A percentile compares a stretch with the other conserved stretches of the same genome.
These are phyloP conservation scores for Lepidocolaptes lacrymiger DNA, from an alignment of 2,797 vertebrate genomes.

Conservation along the genomic window DNA sequence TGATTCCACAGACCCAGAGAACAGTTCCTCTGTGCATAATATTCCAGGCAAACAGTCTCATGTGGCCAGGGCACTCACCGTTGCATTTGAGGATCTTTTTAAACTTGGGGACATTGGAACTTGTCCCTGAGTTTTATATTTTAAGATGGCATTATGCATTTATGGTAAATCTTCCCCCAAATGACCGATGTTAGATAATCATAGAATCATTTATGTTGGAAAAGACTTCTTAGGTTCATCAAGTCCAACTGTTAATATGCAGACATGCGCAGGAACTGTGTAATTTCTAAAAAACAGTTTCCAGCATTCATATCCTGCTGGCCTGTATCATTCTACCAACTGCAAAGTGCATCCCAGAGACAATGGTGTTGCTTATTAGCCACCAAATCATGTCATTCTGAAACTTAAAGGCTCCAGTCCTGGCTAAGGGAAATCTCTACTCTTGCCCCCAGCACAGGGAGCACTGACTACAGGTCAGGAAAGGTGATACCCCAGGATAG, in stretches of 20 bases:
- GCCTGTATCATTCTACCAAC: neutral
- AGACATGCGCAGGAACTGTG: neutral
- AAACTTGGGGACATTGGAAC: neutral
- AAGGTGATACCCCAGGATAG: neutral
- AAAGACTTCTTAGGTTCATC: neutral
- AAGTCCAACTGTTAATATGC: neutral
- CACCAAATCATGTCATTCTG: neutral
- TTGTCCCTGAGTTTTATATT: neutral
- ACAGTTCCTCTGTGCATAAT: neutral
- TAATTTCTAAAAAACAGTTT: neutral
- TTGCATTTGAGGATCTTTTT: neutral
- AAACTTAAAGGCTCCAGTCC: neutral
- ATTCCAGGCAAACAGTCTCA: neutral
- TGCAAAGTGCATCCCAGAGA: neutral
- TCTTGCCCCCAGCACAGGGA: neutral
- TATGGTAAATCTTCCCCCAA: neutral
- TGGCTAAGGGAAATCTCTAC: neutral
- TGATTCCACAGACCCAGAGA: neutral
- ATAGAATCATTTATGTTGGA: neutral
- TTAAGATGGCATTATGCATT: neutral
- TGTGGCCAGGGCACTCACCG: neutral
- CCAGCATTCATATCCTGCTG: neutral
- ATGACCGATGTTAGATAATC: neutral
- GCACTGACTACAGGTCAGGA: neutral
- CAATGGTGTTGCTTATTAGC: neutral